phyloP scores from a whole-genome alignment of 1,140 invertebrate species.

The Maconellicoccus hirsutus region DNA sequence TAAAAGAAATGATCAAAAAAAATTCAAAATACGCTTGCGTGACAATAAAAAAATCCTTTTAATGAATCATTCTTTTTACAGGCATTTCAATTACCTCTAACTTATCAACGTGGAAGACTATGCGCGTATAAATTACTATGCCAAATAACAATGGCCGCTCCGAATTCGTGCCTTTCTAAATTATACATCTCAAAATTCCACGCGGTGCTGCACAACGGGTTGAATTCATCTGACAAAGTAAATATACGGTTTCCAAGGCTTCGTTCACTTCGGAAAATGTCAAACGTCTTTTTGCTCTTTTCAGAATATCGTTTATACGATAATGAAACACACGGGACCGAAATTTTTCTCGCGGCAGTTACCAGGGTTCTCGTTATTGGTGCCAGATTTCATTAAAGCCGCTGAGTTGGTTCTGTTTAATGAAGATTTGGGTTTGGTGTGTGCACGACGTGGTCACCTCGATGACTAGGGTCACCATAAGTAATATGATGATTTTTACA shows the following conservation, averaged over 20 bases:
- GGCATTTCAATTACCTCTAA: constrained; percentile 53
- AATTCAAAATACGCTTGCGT: too few relatives aligned
- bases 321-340: constrained; percentile 61
- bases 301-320: constrained; percentile 47
- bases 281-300: constrained; percentile 27
- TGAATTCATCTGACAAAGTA: constrained; percentile 44
- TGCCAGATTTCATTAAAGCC: constrained; percentile 82
- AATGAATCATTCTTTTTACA: constrained; percentile 33
- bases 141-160: constrained; percentile 46
- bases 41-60: too few relatives aligned
- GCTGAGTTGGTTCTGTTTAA: constrained; percentile 74
- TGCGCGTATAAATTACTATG: constrained; percentile 68
- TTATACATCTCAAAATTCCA: constrained; percentile 81
- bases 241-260: constrained; percentile 24
- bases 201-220: constrained; percentile 67
- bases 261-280: constrained; percentile 25
- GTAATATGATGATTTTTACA: constrained; percentile 33
- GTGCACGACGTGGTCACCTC: too few relatives aligned
- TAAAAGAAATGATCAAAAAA: too few relatives aligned
- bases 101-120: constrained; percentile 60
- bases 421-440: constrained; percentile 60
- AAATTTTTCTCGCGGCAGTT: constrained; percentile 76
- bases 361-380: constrained; percentile 73
- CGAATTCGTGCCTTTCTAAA: constrained; percentile 39
- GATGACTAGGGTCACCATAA: too few relatives aligned